phyloP scores from a whole-genome alignment of 1,140 invertebrate genomes.

The Drosophila neocordata region DNA sequence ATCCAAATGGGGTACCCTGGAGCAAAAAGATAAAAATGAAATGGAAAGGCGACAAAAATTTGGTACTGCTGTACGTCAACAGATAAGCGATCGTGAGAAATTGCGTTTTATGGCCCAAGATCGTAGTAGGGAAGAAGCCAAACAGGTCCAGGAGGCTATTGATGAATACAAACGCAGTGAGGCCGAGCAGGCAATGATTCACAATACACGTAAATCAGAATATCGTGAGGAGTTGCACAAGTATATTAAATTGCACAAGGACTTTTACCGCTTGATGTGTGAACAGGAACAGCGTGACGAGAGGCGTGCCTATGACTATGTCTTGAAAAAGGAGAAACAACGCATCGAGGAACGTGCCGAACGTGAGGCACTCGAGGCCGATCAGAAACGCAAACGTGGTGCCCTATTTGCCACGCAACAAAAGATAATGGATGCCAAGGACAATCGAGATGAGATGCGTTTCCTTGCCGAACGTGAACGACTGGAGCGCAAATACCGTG shows the following conservation, averaged over 20 bases:
- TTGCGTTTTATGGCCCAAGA: conserved; percentile 58
- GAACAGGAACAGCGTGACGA: conserved; percentile 64
- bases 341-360: conserved; percentile 30
- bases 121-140: conserved; percentile 43
- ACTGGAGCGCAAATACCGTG: conserved; percentile 59
- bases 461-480: conserved; percentile 61
- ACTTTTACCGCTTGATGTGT: conserved; percentile 56
- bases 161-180: conserved; percentile 53
- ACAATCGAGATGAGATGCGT: conserved; percentile 70
- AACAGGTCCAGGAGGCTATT: conserved; percentile 34
- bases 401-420: conserved; percentile 51
- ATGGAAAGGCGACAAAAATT: conserved; percentile 45
- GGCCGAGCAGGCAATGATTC: conserved; percentile 23
- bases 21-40: conserved; percentile 41
- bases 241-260: conserved; percentile 45
- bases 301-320: conserved; percentile 50
- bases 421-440: conserved; percentile 61
- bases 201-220: conserved; percentile 25
- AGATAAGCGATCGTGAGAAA: conserved; percentile 57
- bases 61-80: conserved; percentile 54
- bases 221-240: conserved; percentile 59
- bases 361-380: conserved; percentile 48
- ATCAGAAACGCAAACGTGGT: conserved; percentile 45
- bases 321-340: conserved; percentile 52
- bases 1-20: conserved; percentile 54